phyloP scores from a whole-genome alignment of 2,888 invertebrate species.

The Plusia festucae region DNA sequence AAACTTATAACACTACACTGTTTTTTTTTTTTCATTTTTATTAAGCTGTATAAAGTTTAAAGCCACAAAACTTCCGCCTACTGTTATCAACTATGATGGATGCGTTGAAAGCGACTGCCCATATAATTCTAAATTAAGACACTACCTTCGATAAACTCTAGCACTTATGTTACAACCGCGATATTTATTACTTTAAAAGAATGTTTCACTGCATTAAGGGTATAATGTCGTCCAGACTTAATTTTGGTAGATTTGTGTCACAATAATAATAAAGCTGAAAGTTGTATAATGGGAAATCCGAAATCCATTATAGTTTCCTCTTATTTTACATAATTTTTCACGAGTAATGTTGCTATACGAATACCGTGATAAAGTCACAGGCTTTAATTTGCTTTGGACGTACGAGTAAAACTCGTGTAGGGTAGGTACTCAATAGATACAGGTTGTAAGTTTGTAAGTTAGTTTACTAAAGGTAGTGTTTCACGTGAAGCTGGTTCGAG shows the following conservation, averaged over 20 bases:
- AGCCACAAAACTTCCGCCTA: conserved; percentile 8
- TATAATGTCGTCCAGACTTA: background rate
- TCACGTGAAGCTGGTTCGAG: conserved; percentile 55
- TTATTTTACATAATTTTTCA: background rate
- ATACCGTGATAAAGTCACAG: background rate
- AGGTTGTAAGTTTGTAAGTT: conserved; percentile 46
- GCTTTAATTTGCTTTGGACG: background rate
- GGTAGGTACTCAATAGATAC: conserved; percentile 15
- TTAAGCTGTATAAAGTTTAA: conserved; percentile 8
- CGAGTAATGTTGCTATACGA: background rate
- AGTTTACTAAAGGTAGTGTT: conserved; percentile 53
- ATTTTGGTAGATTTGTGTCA: background rate
- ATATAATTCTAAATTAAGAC: conserved; percentile 21
- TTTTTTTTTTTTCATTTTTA: conserved; percentile 2
- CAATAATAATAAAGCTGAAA: too few relatives aligned
- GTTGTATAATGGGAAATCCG: too few relatives aligned
- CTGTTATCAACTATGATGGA: conserved; percentile 14
- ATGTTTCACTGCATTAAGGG: background rate
- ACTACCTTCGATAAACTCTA: conserved; percentile 2
- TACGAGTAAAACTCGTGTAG: conserved; percentile 27
- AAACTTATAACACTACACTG: background rate
- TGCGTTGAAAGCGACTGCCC: conserved; percentile 24
- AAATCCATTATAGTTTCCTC: background rate
- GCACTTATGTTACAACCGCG: background rate
- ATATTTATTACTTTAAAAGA: background rate